A percentile compares a stretch with the other conserved stretches of the same genome.
Conservation (phyloP, 1,140 invertebrate genomes). For the Parapsyche elsis region DNA sequence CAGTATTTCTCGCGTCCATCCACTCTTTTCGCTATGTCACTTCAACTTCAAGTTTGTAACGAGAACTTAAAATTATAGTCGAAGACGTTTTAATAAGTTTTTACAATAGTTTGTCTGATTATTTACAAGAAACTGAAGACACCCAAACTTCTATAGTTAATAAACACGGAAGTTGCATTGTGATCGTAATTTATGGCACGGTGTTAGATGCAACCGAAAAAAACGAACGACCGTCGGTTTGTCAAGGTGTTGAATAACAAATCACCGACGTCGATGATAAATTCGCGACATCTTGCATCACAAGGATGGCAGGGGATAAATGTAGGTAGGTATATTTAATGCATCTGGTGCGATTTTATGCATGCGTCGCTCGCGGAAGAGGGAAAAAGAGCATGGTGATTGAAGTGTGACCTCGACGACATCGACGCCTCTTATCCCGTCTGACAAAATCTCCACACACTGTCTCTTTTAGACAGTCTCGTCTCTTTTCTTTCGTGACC, state of each 20-base stretch:
- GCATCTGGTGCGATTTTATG: conserved; percentile 17
- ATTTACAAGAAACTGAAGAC: too few species aligned
- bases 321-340: neutral
- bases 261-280: conserved; percentile 38
- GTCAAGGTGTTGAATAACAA: conserved; percentile 45
- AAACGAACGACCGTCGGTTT: neutral
- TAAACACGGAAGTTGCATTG: neutral
- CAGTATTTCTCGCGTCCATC: too few species aligned
- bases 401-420: conserved; percentile 48
- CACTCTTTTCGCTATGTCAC: too few species aligned
- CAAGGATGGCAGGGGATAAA: conserved; percentile 47
- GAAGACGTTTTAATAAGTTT: too few species aligned
- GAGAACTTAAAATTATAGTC: too few species aligned
- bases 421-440: conserved; percentile 8
- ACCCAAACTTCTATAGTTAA: too few species aligned
- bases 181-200: neutral
- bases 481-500: neutral
- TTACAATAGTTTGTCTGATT: too few species aligned
- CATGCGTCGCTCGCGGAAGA: conserved; percentile 49
- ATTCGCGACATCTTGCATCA: conserved; percentile 33
- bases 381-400: conserved; percentile 33
- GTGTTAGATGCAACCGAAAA: neutral
- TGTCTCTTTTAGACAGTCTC: neutral
- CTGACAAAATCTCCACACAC: neutral
- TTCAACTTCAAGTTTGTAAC: too few species aligned